These are phyloP conservation scores for Argynnis bischoffii DNA, from an alignment of 2,888 invertebrate genomes.

Conservation along the genomic window DNA sequence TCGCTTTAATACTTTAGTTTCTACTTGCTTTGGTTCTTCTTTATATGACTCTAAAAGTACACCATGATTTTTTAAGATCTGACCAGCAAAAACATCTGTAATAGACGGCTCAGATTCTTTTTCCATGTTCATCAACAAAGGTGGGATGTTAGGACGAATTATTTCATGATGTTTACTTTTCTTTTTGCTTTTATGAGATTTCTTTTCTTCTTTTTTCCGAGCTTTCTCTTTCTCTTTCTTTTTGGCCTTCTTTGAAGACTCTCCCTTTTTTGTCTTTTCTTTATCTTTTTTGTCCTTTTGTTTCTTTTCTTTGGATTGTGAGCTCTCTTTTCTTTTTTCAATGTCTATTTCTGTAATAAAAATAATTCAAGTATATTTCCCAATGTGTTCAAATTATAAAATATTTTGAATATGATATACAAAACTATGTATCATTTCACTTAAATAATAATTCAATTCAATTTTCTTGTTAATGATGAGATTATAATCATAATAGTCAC, in stretches of 20 bases:
- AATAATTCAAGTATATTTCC: too few species aligned
- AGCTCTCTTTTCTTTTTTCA: slow-evolving; percentile 60
- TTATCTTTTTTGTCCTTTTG: slow-evolving; percentile 64
- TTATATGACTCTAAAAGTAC: slow-evolving; percentile 57
- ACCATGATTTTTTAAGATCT: slow-evolving; percentile 80
- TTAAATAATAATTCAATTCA: too few species aligned
- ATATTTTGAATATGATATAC: too few species aligned
- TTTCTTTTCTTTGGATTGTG: slow-evolving; percentile 74
- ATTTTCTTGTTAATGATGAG: too few species aligned
- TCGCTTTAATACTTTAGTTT: slow-evolving; percentile 62
- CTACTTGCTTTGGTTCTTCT: slow-evolving; percentile 54
- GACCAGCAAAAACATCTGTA: slow-evolving; percentile 85
- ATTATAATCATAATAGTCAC: too few species aligned
- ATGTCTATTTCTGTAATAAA: slow-evolving; percentile 54
- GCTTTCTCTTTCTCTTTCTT: slow-evolving; percentile 66
- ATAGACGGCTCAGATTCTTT: slow-evolving; percentile 81
- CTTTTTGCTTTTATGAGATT: slow-evolving; percentile 70
- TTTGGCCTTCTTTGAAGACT: slow-evolving; percentile 64
- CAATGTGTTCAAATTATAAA: background rate
- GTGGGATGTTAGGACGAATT: slow-evolving; percentile 74
- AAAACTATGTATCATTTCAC: too few species aligned
- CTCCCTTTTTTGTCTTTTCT: slow-evolving; percentile 66
- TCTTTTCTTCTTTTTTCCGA: slow-evolving; percentile 70
- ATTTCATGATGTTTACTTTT: slow-evolving; percentile 68
- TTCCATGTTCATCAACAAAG: slow-evolving; percentile 74